These are phyloP conservation scores for Chrysina gloriosa DNA, from an alignment of 2,888 invertebrate genomes.

Conservation along the genomic window DNA sequence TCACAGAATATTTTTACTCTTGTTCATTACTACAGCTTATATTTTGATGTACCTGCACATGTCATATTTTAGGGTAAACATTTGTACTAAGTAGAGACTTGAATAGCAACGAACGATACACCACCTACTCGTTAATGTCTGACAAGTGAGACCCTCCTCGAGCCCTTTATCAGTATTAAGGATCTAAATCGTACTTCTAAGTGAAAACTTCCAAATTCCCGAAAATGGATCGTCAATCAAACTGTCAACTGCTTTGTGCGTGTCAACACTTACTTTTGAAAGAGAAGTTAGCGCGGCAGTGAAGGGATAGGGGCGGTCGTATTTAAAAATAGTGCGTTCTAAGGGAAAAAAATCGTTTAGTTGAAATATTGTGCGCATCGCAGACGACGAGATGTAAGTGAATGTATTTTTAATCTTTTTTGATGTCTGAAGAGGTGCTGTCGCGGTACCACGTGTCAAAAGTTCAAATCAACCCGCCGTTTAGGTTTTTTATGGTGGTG, in stretches of 20 bases:
- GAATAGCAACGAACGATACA: conserved; percentile 12
- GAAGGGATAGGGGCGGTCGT: not conserved
- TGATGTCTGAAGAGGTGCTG: conserved; percentile 31
- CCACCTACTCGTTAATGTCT: conserved; percentile 31
- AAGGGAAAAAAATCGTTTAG: conserved; percentile 20
- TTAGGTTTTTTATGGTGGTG: conserved; percentile 16
- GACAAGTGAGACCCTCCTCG: conserved; percentile 28
- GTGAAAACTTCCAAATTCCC: conserved; percentile 50
- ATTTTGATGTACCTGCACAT: no score
- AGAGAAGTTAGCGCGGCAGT: not conserved
- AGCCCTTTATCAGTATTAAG: conserved; percentile 47
- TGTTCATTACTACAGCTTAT: no score
- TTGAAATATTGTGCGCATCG: conserved; percentile 24
- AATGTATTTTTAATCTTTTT: conserved; percentile 45
- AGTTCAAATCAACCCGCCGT: conserved; percentile 26
- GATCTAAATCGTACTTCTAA: conserved; percentile 50
- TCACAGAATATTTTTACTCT: no score
- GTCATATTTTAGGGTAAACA: not conserved
- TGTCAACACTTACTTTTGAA: conserved; percentile 45
- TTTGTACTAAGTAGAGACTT: not conserved
- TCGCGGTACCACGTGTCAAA: conserved; percentile 23
- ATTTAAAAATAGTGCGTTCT: conserved; percentile 42
- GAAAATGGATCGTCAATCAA: conserved; percentile 54
- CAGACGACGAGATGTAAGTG: conserved; percentile 28
- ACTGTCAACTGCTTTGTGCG: conserved; percentile 49